These are phyloP conservation scores for Tragelaphus scriptus DNA, from an alignment of 2,113 vertebrate species.

Conservation along the genomic window DNA sequence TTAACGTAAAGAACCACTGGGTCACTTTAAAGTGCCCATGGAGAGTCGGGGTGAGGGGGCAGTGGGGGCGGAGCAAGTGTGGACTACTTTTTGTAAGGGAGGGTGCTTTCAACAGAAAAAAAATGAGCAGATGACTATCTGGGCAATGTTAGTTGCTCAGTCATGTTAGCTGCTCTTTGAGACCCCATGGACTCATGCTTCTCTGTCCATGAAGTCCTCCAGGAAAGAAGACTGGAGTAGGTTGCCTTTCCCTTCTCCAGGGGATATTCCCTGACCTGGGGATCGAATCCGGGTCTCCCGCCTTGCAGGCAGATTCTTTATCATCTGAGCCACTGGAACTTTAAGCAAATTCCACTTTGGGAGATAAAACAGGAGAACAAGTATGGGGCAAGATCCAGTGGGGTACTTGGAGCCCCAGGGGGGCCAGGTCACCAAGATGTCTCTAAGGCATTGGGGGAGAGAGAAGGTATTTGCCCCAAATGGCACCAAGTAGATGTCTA, in stretches of 20 bases:
- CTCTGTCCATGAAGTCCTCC: neutral
- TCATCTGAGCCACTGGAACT: neutral
- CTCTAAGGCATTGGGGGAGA: neutral
- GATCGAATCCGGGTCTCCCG: neutral
- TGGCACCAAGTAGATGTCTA: neutral
- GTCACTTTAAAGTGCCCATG: neutral
- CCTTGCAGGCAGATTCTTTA: neutral
- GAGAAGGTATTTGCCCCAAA: neutral
- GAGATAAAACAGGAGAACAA: neutral
- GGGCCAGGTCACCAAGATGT: neutral
- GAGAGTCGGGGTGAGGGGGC: neutral
- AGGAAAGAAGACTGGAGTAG: neutral
- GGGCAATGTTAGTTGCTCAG: neutral
- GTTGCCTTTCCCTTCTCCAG: neutral
- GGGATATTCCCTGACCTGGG: neutral
- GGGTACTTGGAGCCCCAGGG: fast-evolving
- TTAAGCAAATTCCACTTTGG: neutral
- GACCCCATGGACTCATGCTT: neutral
- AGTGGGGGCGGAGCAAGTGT: neutral
- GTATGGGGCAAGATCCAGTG: neutral
- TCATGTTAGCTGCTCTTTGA: neutral
- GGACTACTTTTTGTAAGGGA: neutral
- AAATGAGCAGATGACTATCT: neutral
- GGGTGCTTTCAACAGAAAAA: neutral
- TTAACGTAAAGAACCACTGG: neutral